Conservation (phyloP, 30 jellyfish, hydroid and myxozoan species). For the Hydractinia echinata region DNA sequence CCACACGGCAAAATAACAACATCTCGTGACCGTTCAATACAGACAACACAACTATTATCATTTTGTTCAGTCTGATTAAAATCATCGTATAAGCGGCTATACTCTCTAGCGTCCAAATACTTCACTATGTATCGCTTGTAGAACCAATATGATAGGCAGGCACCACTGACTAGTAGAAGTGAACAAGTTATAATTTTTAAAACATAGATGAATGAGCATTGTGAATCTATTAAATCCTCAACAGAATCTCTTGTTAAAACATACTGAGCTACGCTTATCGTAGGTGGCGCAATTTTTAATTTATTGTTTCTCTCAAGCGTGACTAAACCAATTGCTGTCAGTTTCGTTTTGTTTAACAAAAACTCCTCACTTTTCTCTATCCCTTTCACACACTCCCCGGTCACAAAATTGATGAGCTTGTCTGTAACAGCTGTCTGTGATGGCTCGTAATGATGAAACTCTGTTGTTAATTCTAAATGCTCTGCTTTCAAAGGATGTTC, state of each 20-base stretch:
- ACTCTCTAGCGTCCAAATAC: constrained; percentile 5
- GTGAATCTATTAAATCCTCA: constrained; percentile 33
- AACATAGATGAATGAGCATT: not conserved
- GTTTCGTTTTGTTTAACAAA: constrained; percentile 52
- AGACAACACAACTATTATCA: constrained; percentile 59
- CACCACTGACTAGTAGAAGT: constrained; percentile 35
- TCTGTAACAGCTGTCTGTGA: constrained; percentile 35
- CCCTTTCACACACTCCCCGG: constrained; percentile 68
- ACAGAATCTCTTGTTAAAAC: constrained; percentile 51
- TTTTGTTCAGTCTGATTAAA: constrained; percentile 22
- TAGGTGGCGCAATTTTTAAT: constrained; percentile 29
- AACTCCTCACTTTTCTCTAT: constrained; percentile 53
- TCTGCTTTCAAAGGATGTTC: constrained; percentile 46
- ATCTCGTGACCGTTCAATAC: constrained; percentile 56
- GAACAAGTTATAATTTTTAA: constrained; percentile 33
- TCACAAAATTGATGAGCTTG: constrained; percentile 29
- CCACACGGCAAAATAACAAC: constrained; percentile 87
- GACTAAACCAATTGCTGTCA: constrained; percentile 64
- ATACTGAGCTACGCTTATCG: constrained; percentile 40
- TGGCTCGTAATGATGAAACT: constrained; percentile 41
- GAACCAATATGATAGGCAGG: constrained; percentile 45
- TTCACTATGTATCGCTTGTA: constrained; percentile 24
- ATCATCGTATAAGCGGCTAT: not conserved
- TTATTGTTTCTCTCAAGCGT: constrained; percentile 21
- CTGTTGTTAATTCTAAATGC: constrained; percentile 33